These are phyloP conservation scores for Andrena flavipes DNA, from an alignment of 2,888 invertebrate genomes.

Conservation along the genomic window DNA sequence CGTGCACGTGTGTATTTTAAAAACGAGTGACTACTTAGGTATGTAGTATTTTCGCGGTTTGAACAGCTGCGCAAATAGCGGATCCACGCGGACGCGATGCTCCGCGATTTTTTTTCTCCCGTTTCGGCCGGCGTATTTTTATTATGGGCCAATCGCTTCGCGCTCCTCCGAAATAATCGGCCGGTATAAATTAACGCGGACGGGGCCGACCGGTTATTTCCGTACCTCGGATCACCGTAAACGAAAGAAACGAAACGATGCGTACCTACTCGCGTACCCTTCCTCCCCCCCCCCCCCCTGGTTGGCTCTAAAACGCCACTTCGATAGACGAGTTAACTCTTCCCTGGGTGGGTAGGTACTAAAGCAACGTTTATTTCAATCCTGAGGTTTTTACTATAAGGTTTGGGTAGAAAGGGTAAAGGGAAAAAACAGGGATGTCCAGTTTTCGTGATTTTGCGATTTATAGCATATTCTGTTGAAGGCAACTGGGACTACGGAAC, in stretches of 20 bases:
- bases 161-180: slow-evolving; percentile 42
- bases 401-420: too few relatives aligned
- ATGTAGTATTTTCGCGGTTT: slow-evolving; percentile 76
- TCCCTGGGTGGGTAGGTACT: too few relatives aligned
- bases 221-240: slow-evolving; percentile 7
- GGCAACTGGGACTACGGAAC: too few relatives aligned
- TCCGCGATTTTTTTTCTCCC: slow-evolving; percentile 65
- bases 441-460: too few relatives aligned
- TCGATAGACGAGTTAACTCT: too few relatives aligned
- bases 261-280: not conserved
- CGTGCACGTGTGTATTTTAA: slow-evolving; percentile 71
- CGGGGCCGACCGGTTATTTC: slow-evolving; percentile 28
- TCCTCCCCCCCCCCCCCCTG: too few relatives aligned
- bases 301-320: not conserved
- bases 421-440: too few relatives aligned
- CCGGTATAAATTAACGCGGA: slow-evolving; percentile 30
- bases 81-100: slow-evolving; percentile 64
- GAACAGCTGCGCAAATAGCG: slow-evolving; percentile 81
- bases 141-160: slow-evolving; percentile 51
- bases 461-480: too few relatives aligned
- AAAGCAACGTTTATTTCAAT: too few relatives aligned
- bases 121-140: slow-evolving; percentile 53
- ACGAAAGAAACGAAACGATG: not conserved
- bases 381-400: too few relatives aligned
- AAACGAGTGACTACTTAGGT: slow-evolving; percentile 76